Base-by-base conservation (phyloP, 2,797 vertebrate genomes). In the Oreochromis grahami region DNA sequence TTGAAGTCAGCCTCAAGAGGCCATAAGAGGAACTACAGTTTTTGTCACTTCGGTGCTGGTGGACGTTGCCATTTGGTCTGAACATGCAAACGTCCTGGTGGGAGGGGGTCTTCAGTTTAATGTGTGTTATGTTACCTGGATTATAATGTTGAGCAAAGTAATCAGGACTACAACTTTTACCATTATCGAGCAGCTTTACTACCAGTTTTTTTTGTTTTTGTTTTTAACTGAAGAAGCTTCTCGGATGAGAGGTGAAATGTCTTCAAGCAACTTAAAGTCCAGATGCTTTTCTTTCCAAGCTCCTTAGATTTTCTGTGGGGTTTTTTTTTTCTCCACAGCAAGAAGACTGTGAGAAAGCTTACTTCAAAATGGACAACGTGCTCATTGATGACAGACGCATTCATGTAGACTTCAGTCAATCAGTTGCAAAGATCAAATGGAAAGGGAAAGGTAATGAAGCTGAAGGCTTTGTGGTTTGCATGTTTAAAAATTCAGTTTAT, bases 361-460 rank as follows among this genome's bases (percentile, higher is more conserved):
- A 97, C 91, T 99, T 99, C 91, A 99, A 99, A 93, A 99, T 99
- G 99, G 99, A 99, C 95, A 99, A 99, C 0, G 98, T 99, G 19
- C 96, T 99, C 79, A 99, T 99, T 76, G 99, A 99, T 79, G 99
- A 99, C 89, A 96, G 98, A 5, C 95, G 98, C 53, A 99, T 99
- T 88, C 98, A 99, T 0, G 99, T 99, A 50, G 98, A 99, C 96
- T 99, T 99, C 93, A 99, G 99, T 94, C 99, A 99, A 93, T 99
- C 98, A 2, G 98, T 99, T 11, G 94, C 98, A 51, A 99, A 99
- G 95, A 97, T 99, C 85, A 98, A 97, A 85, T 99, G 98, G 98
- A 99, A 98, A 94, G 98, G 98, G 78, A 99, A 98, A 98, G 98
- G 98, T 98, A 88, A 7, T 55, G 24, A 70, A 74, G 41, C 45